Percentiles rank a stretch among this genome's conserved stretches.
Evolutionary conservation across 2,797 vertebrate genomes (phyloP).

Genomic region (Triplophysa bombifrons): DNA sequence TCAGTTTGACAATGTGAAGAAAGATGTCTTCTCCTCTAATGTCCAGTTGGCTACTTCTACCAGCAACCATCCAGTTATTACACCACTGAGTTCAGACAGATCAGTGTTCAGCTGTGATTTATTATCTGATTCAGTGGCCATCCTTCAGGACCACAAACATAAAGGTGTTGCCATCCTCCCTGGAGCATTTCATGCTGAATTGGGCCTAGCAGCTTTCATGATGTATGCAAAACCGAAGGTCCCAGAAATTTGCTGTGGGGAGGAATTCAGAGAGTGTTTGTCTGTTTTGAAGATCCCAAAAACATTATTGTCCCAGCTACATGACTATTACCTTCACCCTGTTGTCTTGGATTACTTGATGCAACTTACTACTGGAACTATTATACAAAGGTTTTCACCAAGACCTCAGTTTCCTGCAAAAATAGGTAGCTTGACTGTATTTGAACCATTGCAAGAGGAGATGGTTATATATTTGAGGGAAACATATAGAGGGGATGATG

Average conservation of each 20-base stretch:
- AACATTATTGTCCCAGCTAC: slow-evolving; percentile 69
- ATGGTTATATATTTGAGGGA: slow-evolving; percentile 84
- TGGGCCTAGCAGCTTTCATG: slow-evolving; percentile 80
- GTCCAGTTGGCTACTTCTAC: slow-evolving; percentile 55
- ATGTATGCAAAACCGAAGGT: slow-evolving; percentile 74
- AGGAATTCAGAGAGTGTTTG: slow-evolving; percentile 80
- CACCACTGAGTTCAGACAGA: slow-evolving; percentile 60
- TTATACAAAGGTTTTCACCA: slow-evolving; percentile 59
- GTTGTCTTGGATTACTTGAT: slow-evolving; percentile 84
- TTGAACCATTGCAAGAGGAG: slow-evolving; percentile 79
- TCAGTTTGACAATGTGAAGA: slow-evolving; percentile 76
- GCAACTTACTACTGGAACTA: slow-evolving; percentile 77
- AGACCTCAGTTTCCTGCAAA: slow-evolving; percentile 77
- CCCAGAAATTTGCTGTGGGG: slow-evolving; percentile 79
- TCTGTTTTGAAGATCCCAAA: slow-evolving; percentile 74
- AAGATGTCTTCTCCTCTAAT: slow-evolving; percentile 44
- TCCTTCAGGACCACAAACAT: slow-evolving; percentile 82
- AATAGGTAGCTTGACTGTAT: slow-evolving; percentile 79
- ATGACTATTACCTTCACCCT: slow-evolving; percentile 83
- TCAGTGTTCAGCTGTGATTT: slow-evolving; percentile 75
- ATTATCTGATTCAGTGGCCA: slow-evolving; percentile 66
- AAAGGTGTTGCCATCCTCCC: slow-evolving; percentile 79
- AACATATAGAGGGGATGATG: slow-evolving; percentile 65
- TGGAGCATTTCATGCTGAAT: slow-evolving; percentile 81
- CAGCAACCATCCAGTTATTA: slow-evolving; percentile 67